phyloP scores from a whole-genome alignment of 2,797 vertebrate species.

The Coregonus sp. region DNA sequence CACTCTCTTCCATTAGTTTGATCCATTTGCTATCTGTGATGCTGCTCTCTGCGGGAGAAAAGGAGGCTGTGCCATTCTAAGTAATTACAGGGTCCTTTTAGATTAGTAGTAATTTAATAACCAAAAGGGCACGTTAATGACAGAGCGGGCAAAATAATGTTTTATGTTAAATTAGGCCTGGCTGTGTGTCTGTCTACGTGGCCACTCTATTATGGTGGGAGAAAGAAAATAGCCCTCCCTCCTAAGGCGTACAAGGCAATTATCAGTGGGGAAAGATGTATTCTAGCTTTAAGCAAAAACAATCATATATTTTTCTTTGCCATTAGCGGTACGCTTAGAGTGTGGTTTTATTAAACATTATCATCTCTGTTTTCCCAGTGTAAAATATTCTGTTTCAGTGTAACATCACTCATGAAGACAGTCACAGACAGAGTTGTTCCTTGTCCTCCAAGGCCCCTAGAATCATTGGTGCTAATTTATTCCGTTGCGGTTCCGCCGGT shows the following conservation, averaged over 20 bases:
- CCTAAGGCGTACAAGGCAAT: slow-evolving; percentile 41
- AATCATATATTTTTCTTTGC: slow-evolving; percentile 45
- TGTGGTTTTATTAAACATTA: slow-evolving; percentile 32
- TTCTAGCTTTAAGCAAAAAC: slow-evolving; percentile 54
- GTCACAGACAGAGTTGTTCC: slow-evolving; percentile 41
- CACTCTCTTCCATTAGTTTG: slow-evolving; percentile 22
- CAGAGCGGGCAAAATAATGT: slow-evolving; percentile 19
- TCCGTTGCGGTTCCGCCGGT: slow-evolving; percentile 29
- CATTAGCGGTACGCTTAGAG: slow-evolving; percentile 35
- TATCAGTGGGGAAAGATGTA: slow-evolving; percentile 51
- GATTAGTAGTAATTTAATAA: slow-evolving; percentile 44
- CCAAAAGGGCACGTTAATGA: slow-evolving; percentile 38
- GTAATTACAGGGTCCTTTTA: slow-evolving; percentile 34
- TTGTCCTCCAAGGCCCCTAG: slow-evolving; percentile 34
- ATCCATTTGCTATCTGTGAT: slow-evolving; percentile 20
- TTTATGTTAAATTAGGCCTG: slow-evolving; percentile 15
- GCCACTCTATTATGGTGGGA: slow-evolving; percentile 24
- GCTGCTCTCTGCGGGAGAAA: slow-evolving; percentile 13
- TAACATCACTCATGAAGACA: slow-evolving; percentile 46
- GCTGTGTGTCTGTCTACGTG: slow-evolving; percentile 16
- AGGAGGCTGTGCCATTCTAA: slow-evolving; percentile 26
- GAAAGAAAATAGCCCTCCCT: slow-evolving; percentile 37
- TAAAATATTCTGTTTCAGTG: slow-evolving; percentile 38
- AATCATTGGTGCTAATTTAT: slow-evolving; percentile 50
- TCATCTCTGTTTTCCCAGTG: slow-evolving; percentile 39